A percentile compares a stretch with the other conserved stretches of the same genome.
Conservation (phyloP, 2,888 invertebrate species). For the Macrosoma leucophasiata region DNA sequence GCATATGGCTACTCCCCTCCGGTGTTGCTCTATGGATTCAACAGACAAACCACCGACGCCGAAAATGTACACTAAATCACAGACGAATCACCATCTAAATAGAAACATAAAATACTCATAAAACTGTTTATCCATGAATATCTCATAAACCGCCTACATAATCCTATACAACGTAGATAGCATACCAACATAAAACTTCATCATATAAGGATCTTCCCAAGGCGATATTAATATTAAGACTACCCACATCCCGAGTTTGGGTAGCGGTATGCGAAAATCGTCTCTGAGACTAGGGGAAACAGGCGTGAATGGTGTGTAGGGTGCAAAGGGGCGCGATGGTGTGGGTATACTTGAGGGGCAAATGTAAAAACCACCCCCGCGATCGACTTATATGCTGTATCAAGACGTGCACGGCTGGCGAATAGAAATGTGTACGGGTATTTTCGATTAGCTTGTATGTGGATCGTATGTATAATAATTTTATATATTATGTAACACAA, state of each 20-base stretch:
- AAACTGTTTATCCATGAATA: slow-evolving; percentile 29
- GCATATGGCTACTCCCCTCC: too few relatives aligned
- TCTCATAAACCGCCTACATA: slow-evolving; percentile 40
- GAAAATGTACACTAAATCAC: too few relatives aligned
- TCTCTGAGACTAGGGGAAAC: slow-evolving; percentile 16
- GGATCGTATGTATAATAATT: too few relatives aligned
- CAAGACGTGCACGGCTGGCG: slow-evolving; percentile 49
- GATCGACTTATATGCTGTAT: slow-evolving; percentile 75
- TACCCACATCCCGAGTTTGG: slow-evolving; percentile 40
- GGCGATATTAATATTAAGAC: slow-evolving; percentile 70
- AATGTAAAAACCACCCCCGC: slow-evolving; percentile 73
- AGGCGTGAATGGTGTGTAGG: slow-evolving; percentile 23
- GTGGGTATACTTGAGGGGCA: slow-evolving; percentile 64
- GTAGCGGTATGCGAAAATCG: slow-evolving; percentile 17
- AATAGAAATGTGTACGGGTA: slow-evolving; percentile 28
- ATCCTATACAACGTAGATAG: slow-evolving; percentile 36
- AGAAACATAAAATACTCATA: slow-evolving; percentile 18
- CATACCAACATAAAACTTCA: slow-evolving; percentile 62
- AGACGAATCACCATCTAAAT: too few relatives aligned
- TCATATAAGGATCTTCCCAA: slow-evolving; percentile 62
- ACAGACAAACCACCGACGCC: too few relatives aligned
- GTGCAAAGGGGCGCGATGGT: slow-evolving; percentile 32
- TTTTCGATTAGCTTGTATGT: too few relatives aligned
- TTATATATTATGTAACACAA: too few relatives aligned
- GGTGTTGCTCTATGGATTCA: too few relatives aligned